Base-by-base conservation (phyloP, 23 tunicate genomes). In the Halocynthia roretzi region DNA sequence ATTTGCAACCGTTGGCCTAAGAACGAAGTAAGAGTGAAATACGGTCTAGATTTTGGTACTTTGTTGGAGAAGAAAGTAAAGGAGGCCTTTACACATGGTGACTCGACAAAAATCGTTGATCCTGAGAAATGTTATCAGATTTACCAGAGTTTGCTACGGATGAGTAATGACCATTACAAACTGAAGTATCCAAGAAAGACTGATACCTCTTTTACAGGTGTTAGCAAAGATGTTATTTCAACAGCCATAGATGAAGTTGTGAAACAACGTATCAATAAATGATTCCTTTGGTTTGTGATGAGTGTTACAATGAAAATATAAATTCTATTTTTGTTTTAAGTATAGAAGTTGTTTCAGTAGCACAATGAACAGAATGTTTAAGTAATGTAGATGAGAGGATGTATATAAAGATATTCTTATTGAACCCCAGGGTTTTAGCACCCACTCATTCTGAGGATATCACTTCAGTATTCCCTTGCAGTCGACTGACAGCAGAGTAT, bases 1-100 rank as follows among this genome's bases (percentile, higher is more conserved):
- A 22, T 74, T 8, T 53, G 64, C n/a, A 54, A 22, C 53, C 55
- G 56, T 54, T 74, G 78, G 78, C 78, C 78, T 14, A 74, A 74
- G 56, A 52, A 74, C 31, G 40, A 62, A 50, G 17, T 22, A 5
- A 22, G 20, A 15, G 62, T 62, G 17, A 74, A 56, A 53, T 18
- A 50, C 2, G 55, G 31, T 54, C 19, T 7, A 21, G 78, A 74
- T 74, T 53, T 74, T 15, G 78, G 78, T 19, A 74, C 78, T 10
- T n/a, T 54, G 9, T 22, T 74, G 15, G 78, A 74, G 5, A 52
- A 53, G 15, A 50, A 56, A 56, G 56, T 74, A 8, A 20, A 54
- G 31, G 17, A 53, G 7, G 56, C 61, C 19, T 74, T 74, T 74
- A 62, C 31, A 2, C 22, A 74, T 54, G 23, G 78, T 18, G 62